phyloP scores from a whole-genome alignment of 2,888 invertebrate species.

The Nebria salina region DNA sequence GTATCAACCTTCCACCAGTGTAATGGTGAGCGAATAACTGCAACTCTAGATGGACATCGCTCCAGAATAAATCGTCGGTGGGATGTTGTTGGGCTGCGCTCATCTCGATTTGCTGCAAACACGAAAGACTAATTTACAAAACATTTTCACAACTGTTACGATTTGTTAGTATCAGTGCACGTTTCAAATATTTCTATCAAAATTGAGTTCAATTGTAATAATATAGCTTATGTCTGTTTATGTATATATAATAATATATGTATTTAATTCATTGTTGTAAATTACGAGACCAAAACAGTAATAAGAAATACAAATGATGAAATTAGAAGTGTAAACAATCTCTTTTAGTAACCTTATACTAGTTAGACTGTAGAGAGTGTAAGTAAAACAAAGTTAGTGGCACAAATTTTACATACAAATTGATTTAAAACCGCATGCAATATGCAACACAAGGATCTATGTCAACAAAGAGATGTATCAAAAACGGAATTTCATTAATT shows the following conservation, averaged over 20 bases:
- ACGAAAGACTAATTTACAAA: neutral
- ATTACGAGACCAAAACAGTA: neutral
- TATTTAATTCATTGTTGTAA: neutral
- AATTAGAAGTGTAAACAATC: neutral
- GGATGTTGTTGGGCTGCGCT: conserved; percentile 35
- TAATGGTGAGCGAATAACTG: conserved; percentile 69
- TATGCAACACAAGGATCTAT: neutral
- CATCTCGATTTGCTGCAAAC: conserved; percentile 34
- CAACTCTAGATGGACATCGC: conserved; percentile 69
- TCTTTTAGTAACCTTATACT: neutral
- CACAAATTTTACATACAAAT: neutral
- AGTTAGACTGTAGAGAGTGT: neutral
- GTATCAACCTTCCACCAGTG: conserved; percentile 70
- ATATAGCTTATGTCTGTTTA: too few species aligned
- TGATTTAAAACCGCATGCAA: neutral
- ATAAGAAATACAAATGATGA: neutral
- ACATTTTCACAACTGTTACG: neutral
- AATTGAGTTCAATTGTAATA: too few species aligned
- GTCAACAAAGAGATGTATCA: neutral
- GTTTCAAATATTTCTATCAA: neutral
- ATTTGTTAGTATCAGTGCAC: neutral
- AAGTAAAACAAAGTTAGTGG: neutral
- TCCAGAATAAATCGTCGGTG: conserved; percentile 65
- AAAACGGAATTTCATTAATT: neutral
- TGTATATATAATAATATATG: too few species aligned